Base-by-base conservation (phyloP, 2,888 invertebrate genomes). In the Tridacna crocea region DNA sequence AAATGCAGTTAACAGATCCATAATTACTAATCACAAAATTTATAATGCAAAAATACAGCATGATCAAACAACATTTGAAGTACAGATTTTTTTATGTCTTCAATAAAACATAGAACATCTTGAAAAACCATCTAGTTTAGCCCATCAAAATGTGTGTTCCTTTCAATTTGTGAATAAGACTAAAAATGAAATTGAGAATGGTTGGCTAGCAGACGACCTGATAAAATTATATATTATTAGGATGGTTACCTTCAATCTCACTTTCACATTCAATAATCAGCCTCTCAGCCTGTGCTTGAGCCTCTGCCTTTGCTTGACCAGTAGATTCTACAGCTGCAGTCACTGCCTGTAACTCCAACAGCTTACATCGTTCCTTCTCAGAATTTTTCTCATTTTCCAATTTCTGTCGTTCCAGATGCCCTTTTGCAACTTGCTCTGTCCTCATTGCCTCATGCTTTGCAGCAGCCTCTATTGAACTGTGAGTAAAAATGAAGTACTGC, bases 291-390 rank as follows among this genome's bases (percentile, higher is more conserved):
- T 90, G 88, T n/a, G 93, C 93, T 77, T 92, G 90, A 12, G 93
- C 92, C 87, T 92, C 93, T n/a, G 93, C 93, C 68, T 86, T 92
- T 1, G 93, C 92, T 76, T 93, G 93, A 0, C 93, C 93, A 10
- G 92, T 89, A 1, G 92, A 92, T 82, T 92, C 92, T 8, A 92
- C 91, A 15, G 92, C 92, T 0, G 92, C 90, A 11, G 92, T 88
- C 24, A 90, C 75, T 11, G 92, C 90, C 48, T 87, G 85, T 27
- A 93, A 85, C 75, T 93, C 91, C 48, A 91, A 86, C 75, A 93
- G 84, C 77, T 90, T 88, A 66, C 89, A 84, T 22, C 93, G 79
- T 72, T 91, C 91, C 72, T 84, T 90, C 88, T 93, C 93, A 0
- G 92, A 88, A n/a, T 91, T 89, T 74, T 89, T 91, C 81, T 93